Percentiles rank a stretch among this genome's conserved stretches.
These are phyloP conservation scores for Symphodus melops DNA, from an alignment of 2,113 vertebrate genomes.

Conservation along the genomic window DNA sequence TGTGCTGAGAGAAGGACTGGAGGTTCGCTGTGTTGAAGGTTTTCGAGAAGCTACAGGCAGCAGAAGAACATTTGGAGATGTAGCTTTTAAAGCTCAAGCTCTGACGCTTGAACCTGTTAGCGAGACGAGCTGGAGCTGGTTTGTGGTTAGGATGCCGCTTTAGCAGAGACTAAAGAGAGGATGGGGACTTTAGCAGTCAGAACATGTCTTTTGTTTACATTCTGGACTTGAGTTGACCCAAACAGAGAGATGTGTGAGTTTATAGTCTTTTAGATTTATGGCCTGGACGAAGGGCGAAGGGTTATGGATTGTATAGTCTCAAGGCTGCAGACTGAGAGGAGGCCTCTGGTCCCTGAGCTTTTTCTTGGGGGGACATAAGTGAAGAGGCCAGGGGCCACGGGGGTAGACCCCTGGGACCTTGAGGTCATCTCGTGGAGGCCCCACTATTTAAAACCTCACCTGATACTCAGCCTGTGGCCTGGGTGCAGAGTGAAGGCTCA, in stretches of 20 bases:
- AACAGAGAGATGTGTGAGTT: slow-evolving; percentile 27
- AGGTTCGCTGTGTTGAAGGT: slow-evolving; percentile 43
- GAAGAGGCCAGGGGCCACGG: slow-evolving; percentile 73
- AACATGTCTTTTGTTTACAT: slow-evolving; percentile 33
- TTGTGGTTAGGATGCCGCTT: slow-evolving; percentile 38
- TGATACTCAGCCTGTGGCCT: slow-evolving; percentile 82
- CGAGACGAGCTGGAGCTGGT: slow-evolving; percentile 32
- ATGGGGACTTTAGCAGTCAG: neutral
- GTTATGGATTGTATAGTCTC: slow-evolving; percentile 46
- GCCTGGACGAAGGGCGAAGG: slow-evolving; percentile 13
- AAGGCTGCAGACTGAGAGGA: slow-evolving; percentile 52
- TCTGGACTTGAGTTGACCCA: slow-evolving; percentile 7
- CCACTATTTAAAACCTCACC: slow-evolving; percentile 83
- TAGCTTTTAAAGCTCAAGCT: slow-evolving; percentile 54
- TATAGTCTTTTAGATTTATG: slow-evolving; percentile 52
- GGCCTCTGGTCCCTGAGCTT: slow-evolving; percentile 42
- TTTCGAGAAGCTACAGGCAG: slow-evolving; percentile 32
- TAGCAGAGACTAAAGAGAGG: neutral
- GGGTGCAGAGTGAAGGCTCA: slow-evolving; percentile 81
- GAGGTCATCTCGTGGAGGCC: slow-evolving; percentile 78
- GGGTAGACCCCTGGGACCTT: slow-evolving; percentile 74
- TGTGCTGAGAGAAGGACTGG: slow-evolving; percentile 32
- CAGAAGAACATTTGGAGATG: slow-evolving; percentile 35
- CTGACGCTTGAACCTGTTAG: slow-evolving; percentile 46
- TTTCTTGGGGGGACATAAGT: slow-evolving; percentile 63